A percentile compares a stretch with the other conserved stretches of the same genome.
These are phyloP conservation scores for Zalophus californianus DNA, from an alignment of 2,797 vertebrate genomes.

Conservation along the genomic window DNA sequence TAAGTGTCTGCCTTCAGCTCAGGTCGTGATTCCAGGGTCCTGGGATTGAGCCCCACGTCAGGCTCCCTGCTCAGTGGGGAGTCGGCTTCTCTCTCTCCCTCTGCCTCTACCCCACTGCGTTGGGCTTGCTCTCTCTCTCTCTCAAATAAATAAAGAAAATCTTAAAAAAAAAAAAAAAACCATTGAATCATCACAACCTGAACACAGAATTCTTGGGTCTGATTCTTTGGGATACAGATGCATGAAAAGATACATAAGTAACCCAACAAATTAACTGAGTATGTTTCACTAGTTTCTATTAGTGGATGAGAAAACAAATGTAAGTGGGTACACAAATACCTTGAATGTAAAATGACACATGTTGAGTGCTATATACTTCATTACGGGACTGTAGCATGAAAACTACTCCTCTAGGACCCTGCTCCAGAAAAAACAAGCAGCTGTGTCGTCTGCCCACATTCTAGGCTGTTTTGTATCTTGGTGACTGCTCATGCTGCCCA, in stretches of 20 bases:
- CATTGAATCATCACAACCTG: background rate
- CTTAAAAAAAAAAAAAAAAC: no score
- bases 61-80: no score
- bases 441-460: background rate
- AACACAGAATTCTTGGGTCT: background rate
- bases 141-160: no score
- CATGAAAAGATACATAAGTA: background rate
- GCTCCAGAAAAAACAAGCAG: background rate
- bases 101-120: no score
- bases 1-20: no score
- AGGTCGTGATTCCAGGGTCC: no score
- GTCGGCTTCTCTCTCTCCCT: no score
- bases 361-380: background rate
- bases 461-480: background rate
- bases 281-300: background rate
- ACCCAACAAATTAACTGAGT: background rate
- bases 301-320: background rate
- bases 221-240: background rate
- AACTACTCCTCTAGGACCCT: background rate
- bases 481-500: background rate
- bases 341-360: background rate
- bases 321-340: background rate
- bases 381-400: background rate
- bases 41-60: no score
- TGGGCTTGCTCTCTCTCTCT: no score